Percentiles rank a stretch among this genome's conserved stretches.
Evolutionary conservation across 2,113 vertebrate genomes (phyloP).

Genomic region (Tupaia tana): DNA sequence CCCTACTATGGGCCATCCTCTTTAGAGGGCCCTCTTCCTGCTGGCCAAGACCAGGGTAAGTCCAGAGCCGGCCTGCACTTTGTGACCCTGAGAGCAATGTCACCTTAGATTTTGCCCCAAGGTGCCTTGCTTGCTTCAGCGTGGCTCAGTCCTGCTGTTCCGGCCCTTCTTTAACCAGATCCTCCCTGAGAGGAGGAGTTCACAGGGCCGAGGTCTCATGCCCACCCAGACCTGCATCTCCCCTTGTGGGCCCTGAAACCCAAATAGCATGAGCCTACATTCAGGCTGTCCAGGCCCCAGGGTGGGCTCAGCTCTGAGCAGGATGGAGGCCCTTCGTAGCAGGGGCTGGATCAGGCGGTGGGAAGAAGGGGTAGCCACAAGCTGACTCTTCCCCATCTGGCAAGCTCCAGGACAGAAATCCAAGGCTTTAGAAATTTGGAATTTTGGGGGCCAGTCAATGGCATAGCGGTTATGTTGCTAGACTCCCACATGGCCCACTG

Average conservation of each 20-base stretch:
- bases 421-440: not conserved
- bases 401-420: not conserved
- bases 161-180: not conserved
- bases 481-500: no score
- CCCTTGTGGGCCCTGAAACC: not conserved
- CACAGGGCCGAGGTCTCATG: not conserved
- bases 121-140: not conserved
- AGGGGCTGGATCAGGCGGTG: fast-evolving
- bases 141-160: not conserved
- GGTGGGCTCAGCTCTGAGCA: no score
- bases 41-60: not conserved
- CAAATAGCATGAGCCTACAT: not conserved
- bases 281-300: not conserved
- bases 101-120: not conserved
- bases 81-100: not conserved
- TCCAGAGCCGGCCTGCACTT: not conserved
- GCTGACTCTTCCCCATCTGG: not conserved
- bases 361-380: not conserved
- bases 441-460: not conserved
- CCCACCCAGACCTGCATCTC: not conserved
- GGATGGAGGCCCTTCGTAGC: no score
- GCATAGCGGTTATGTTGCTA: no score
- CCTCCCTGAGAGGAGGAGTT: not conserved
- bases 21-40: not conserved
- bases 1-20: no score